Base-by-base conservation (phyloP, 2,888 invertebrate species). In the Watsonalla binaria region DNA sequence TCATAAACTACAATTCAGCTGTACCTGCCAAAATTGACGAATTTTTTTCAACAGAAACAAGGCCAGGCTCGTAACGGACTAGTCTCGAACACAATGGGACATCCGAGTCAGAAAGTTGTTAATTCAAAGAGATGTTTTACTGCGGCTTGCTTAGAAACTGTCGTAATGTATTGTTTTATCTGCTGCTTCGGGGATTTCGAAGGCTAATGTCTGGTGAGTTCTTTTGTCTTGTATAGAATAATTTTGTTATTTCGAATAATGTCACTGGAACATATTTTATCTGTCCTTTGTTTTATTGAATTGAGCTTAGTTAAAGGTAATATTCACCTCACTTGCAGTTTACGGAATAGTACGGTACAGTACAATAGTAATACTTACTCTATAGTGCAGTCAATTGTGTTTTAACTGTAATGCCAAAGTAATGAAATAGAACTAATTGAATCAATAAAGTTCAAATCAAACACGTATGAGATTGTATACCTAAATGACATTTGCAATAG, bases 41-140 rank as follows among this genome's bases (percentile, higher is more conserved):
- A 51, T 53, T 42, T 42, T 42, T 42, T 42, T 42, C 1, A 37
- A 37, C 9, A 8, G 11, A 42, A 42, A 11, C 9, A 42, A 8
- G 2, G 11, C 8, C 5, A 11, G 42, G 5, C 42, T 5, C 15
- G 56, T 72, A 72, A 68, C 69, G 65, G 75, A 62, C 56, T 54
- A 61, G 55, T 52, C 55, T 58, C 60, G 54, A 52, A 58, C 55
- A 56, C 51, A 55, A 53, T 57, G 55, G 64, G 61, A 75, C 70
- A 75, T 74, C 65, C 11, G 54, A 62, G 55, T 56, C 56, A 57
- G 58, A 53, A 54, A 55, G 65, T 65, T 62, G 56, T 62, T 56
- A 62, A 70, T 65, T 65, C 55, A 59, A 66, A 64, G 61, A 65
- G 59, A 61, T 55, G 58, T 70, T 70, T 2, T 11, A 11, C 11